Conservation (phyloP, 1,140 invertebrate species). For the Euschistus heros region DNA sequence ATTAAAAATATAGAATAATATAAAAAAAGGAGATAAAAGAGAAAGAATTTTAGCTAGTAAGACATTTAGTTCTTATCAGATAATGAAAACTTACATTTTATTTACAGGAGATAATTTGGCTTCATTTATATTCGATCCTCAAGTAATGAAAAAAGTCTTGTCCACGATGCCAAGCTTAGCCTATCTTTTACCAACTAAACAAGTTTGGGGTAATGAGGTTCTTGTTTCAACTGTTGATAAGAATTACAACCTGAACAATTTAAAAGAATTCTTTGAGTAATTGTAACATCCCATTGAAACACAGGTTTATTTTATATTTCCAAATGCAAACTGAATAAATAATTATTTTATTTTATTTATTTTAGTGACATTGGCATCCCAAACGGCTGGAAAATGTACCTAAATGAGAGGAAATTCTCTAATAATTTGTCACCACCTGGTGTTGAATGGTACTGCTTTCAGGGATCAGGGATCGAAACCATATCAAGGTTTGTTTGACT, state of each 20-base stretch:
- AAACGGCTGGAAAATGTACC: conserved; percentile 74
- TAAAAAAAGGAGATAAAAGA: no score
- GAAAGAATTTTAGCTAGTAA: no score
- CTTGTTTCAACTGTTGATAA: conserved; percentile 62
- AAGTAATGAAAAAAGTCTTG: conserved; percentile 71
- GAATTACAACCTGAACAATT: conserved; percentile 79
- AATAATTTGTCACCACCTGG: conserved; percentile 66
- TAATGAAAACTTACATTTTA: no score
- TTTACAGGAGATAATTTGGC: conserved; percentile 82
- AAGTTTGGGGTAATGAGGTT: conserved; percentile 78
- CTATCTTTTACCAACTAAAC: conserved; percentile 78
- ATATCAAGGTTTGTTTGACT: conserved; percentile 54
- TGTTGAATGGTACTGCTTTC: conserved; percentile 80
- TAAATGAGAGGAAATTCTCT: conserved; percentile 51
- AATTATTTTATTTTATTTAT: no score
- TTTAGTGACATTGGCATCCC: conserved; percentile 64
- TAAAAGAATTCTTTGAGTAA: conserved; percentile 73
- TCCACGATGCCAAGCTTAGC: conserved; percentile 86
- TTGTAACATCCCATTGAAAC: conserved; percentile 29
- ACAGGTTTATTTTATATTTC: background rate
- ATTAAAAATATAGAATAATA: no score
- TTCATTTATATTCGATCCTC: conserved; percentile 66
- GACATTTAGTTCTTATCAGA: no score
- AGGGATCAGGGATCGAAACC: conserved; percentile 68
- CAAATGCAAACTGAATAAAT: no score